Base-by-base conservation (phyloP, 2,888 invertebrate species). In the Xestia sexstrigata region DNA sequence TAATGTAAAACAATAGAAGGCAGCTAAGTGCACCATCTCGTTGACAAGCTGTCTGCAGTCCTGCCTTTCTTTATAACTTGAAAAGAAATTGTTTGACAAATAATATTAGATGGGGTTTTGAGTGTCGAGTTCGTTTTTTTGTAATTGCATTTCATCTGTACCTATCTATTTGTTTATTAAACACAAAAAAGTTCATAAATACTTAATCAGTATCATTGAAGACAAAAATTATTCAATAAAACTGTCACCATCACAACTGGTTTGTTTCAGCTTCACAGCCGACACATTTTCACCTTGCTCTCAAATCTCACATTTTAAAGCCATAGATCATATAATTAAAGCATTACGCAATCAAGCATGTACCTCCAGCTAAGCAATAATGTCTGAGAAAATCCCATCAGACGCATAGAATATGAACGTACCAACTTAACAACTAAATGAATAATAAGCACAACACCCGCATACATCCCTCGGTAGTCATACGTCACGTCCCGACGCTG, bases 391-490 rank as follows among this genome's bases (percentile, higher is more conserved):
- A 70, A 63, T 70, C 55, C 23, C 74, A 65, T 66, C 70, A 60
- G 47, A 58, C n/a, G 20, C 78, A 71, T 82, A 70, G n/a, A 68
- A 72, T 65, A 85, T 74, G 82, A 70, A 55, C 26, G 58, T 42
- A 60, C 78, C 70, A 60, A 70, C 75, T 78, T 74, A 73, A 73
- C 74, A 49, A 73, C 73, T 45, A 75, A 76, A 86, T 84, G 35
- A 86, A 78, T 86, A 86, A 83, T 86, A 68, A 42, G 67, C 17
- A 62, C 42, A 67, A 30, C 30, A 71, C 55, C 55, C 78, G 17
- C 52, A 47, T 26, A 66, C 75, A 78, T 86, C 84, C 84, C 84
- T 67, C 79, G 79, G 74, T 84, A 86, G 83, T 75, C 79, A 84
- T 86, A 74, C 74, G 84, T 84, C 87, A 83, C 84, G 74, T 58